Evolutionary conservation across 2,113 vertebrate species (phyloP).

Genomic region (Pseudorasbora parva): DNA sequence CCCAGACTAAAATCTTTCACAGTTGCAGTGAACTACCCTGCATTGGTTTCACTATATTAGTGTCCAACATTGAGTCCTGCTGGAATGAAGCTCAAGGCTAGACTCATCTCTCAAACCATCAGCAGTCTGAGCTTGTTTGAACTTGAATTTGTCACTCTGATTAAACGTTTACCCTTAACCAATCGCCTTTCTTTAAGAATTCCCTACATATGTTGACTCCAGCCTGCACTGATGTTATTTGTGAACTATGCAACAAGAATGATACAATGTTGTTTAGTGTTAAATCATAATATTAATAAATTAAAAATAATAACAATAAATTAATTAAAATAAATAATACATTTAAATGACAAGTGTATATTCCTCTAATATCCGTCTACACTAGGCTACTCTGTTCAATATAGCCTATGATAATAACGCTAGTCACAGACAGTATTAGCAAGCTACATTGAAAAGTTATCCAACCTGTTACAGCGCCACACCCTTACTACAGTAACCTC

Average conservation of each 20-base stretch:
- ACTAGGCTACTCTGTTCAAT: neutral
- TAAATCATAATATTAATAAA: neutral
- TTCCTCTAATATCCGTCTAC: neutral
- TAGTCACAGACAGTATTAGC: too few relatives aligned
- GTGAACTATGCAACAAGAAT: neutral
- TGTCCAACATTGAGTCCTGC: neutral
- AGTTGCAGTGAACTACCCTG: neutral
- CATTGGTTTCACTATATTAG: neutral
- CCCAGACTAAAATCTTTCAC: neutral
- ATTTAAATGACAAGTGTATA: neutral
- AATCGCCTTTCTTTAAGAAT: neutral
- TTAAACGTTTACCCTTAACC: neutral
- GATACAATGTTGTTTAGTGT: neutral
- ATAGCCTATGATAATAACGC: neutral
- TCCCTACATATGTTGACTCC: too few relatives aligned
- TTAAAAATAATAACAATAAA: neutral
- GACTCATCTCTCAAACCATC: neutral
- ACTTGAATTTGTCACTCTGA: slow-evolving; percentile 28
- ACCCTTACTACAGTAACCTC: slow-evolving; percentile 54
- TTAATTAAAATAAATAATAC: neutral
- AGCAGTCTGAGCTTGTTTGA: slow-evolving; percentile 27
- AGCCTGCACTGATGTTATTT: neutral
- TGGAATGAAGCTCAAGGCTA: neutral
- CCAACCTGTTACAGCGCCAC: slow-evolving; percentile 69
- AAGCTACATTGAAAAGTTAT: slow-evolving; percentile 50